Evolutionary conservation across 37 sponge, comb jelly and placozoan species (phyloP).

Genomic region (Halichondria panicea): DNA sequence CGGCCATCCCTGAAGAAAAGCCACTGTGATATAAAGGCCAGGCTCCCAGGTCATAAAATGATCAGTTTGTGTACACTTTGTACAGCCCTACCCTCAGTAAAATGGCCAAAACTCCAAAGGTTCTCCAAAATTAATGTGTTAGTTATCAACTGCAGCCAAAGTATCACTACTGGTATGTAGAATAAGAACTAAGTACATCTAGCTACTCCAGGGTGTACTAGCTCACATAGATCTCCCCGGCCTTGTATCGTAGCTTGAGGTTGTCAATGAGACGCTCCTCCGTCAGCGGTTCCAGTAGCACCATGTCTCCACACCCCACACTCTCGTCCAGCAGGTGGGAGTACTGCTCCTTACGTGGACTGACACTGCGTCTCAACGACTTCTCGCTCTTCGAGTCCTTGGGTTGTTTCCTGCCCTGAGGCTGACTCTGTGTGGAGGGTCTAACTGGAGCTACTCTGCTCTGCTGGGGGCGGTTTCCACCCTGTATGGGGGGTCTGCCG

Average conservation of each 20-base stretch:
- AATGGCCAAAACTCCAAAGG: no score
- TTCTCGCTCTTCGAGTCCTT: background rate
- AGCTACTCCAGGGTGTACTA: background rate
- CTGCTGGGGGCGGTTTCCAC: no score
- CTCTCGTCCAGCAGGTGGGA: conserved; percentile 74
- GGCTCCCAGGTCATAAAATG: no score
- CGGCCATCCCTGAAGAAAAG: no score
- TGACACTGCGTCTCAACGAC: background rate
- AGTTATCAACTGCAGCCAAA: conserved; percentile 7
- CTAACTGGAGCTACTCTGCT: no score
- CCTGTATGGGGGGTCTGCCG: no score
- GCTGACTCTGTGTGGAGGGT: no score
- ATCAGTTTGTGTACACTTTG: no score
- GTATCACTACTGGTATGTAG: background rate
- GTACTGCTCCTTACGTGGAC: conserved; percentile 30
- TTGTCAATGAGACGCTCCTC: conserved; percentile 71
- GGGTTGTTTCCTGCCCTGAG: no score
- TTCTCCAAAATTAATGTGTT: no score
- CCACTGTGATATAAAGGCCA: no score
- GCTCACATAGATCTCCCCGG: conserved; percentile 82
- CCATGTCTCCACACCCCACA: conserved; percentile 84
- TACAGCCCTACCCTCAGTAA: no score
- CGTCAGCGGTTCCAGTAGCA: conserved; percentile 76
- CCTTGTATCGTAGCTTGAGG: conserved; percentile 62
- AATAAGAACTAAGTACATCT: background rate